Percentiles rank a stretch among this genome's conserved stretches.
Conservation (phyloP, 2,113 vertebrate species). For the Ahaetulla prasina region DNA sequence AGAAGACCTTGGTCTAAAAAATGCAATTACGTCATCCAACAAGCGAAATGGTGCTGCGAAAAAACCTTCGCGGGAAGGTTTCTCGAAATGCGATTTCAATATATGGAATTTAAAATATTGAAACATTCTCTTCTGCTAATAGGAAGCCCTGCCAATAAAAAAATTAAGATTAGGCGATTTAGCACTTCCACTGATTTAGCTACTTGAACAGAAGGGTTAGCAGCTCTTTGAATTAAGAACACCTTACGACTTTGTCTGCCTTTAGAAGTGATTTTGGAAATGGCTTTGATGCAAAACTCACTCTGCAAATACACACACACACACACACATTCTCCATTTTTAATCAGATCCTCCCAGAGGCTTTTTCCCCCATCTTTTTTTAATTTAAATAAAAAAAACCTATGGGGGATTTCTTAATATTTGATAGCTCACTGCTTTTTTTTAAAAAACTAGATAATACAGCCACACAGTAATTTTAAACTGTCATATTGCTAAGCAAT, state of each 20-base stretch:
- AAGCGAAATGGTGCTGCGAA: conserved; percentile 70
- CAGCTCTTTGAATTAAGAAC: conserved; percentile 53
- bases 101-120: neutral
- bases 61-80: conserved; percentile 46
- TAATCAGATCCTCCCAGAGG: conserved; percentile 12
- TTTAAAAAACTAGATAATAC: conserved; percentile 15
- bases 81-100: conserved; percentile 34
- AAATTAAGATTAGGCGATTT: conserved; percentile 53
- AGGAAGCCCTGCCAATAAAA: conserved; percentile 52
- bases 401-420: conserved; percentile 32
- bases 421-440: conserved; percentile 28
- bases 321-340: conserved; percentile 9
- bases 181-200: conserved; percentile 54
- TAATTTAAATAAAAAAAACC: neutral
- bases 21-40: conserved; percentile 78
- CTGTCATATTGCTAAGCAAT: conserved; percentile 21
- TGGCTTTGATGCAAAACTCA: conserved; percentile 17
- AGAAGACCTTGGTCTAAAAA: conserved; percentile 85
- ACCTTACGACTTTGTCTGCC: conserved; percentile 1
- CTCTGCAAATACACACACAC: conserved; percentile 33
- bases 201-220: conserved; percentile 43
- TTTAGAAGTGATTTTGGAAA: conserved; percentile 29
- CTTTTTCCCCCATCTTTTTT: neutral
- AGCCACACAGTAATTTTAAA: conserved; percentile 38
- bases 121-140: conserved; percentile 74